These are phyloP conservation scores for Crioceris asparagi DNA, from an alignment of 2,888 invertebrate genomes.

Conservation along the genomic window DNA sequence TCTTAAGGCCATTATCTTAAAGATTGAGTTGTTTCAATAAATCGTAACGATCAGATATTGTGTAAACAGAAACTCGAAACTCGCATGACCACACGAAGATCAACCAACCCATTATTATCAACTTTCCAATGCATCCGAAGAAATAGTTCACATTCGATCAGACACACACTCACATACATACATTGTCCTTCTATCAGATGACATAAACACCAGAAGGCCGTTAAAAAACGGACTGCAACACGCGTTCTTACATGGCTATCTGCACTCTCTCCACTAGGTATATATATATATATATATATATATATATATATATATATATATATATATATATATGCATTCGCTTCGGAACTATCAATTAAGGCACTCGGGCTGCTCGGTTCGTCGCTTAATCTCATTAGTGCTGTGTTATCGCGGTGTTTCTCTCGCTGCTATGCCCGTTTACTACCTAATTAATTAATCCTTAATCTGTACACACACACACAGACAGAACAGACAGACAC, in stretches of 20 bases:
- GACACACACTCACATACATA: conserved; percentile 5
- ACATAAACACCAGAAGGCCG: conserved; percentile 24
- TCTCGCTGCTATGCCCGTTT: conserved; percentile 35
- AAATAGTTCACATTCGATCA: too few relatives aligned
- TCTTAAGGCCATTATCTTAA: too few relatives aligned
- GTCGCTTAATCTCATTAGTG: conserved; percentile 39
- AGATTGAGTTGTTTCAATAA: too few relatives aligned
- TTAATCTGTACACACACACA: conserved; percentile 34
- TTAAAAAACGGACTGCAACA: conserved; percentile 26
- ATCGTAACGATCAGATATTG: too few relatives aligned
- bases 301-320: too few relatives aligned
- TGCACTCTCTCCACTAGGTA: conserved; percentile 18
- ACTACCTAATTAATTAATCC: conserved; percentile 38
- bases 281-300: too few relatives aligned
- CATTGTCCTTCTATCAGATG: conserved; percentile 25
- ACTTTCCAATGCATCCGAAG: too few relatives aligned
- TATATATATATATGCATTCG: too few relatives aligned
- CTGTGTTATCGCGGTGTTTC: conserved; percentile 34
- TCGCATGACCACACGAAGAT: too few relatives aligned
- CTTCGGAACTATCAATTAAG: conserved; percentile 36
- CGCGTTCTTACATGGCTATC: conserved; percentile 36
- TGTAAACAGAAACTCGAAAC: too few relatives aligned
- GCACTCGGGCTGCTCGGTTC: conserved; percentile 29
- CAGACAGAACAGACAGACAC: too few relatives aligned
- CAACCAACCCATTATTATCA: too few relatives aligned